A percentile compares a stretch with the other conserved stretches of the same genome.
Conservation (phyloP, 2,888 invertebrate species). For the Dioctria rufipes region DNA sequence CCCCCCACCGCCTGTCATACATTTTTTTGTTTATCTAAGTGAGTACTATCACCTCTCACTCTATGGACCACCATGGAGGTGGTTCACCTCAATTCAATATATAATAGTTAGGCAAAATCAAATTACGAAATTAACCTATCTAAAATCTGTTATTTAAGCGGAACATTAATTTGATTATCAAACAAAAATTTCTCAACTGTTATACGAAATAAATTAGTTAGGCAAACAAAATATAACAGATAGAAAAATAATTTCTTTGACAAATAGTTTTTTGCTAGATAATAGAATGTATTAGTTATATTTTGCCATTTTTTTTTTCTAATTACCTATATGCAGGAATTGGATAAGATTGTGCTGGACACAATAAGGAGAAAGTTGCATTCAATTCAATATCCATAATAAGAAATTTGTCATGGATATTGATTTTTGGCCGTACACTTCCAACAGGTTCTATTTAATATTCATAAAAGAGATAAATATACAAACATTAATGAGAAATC, state of each 20-base stretch:
- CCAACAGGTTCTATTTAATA: conserved; percentile 73
- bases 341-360: conserved; percentile 84
- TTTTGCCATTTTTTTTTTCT: background rate
- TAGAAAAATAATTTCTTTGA: background rate
- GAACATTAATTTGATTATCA: background rate
- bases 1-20: too few relatives aligned
- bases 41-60: too few relatives aligned
- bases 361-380: conserved; percentile 73
- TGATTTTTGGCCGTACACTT: conserved; percentile 77
- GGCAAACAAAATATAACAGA: too few relatives aligned
- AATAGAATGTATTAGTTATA: too few relatives aligned
- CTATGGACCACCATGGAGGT: too few relatives aligned
- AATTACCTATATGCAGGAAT: conserved; percentile 81
- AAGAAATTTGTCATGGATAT: conserved; percentile 71
- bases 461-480: background rate
- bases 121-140: too few relatives aligned
- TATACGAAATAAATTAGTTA: too few relatives aligned
- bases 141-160: too few relatives aligned
- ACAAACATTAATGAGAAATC: background rate
- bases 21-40: too few relatives aligned
- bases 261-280: background rate
- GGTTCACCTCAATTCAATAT: too few relatives aligned
- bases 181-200: background rate
- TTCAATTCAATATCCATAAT: conserved; percentile 62
- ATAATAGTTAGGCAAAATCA: too few relatives aligned